Conservation (phyloP, 1,140 invertebrate species). For the Saccostrea glomerata region DNA sequence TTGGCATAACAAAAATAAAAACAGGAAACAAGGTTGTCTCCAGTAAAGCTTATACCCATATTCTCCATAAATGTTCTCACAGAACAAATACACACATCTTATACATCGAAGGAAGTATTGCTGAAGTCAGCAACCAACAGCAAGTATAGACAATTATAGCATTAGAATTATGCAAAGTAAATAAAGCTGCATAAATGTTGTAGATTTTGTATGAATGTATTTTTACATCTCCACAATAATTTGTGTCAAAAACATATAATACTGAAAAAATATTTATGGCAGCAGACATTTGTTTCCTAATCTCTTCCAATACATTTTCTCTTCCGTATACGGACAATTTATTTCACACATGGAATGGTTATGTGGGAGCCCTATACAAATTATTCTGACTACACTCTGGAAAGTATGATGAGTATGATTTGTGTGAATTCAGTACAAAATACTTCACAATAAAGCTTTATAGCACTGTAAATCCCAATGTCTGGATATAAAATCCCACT, state of each 20-base stretch:
- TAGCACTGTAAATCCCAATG: not conserved
- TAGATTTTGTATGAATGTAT: not conserved
- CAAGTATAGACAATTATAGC: not conserved
- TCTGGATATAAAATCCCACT: conserved; percentile 1
- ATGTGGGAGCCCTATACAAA: not conserved
- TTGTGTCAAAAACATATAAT: conserved; percentile 20
- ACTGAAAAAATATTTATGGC: conserved; percentile 4
- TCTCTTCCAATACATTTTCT: not conserved
- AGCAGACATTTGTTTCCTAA: not conserved
- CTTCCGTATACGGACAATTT: not conserved
- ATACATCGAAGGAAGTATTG: not conserved
- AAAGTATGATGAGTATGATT: not conserved
- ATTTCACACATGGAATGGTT: not conserved
- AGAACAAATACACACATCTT: not conserved
- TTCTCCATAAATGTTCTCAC: not conserved
- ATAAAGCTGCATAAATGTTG: conserved; percentile 4
- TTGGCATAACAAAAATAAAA: conserved; percentile 21
- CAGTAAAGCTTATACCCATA: not conserved
- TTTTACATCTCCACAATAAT: too few species aligned
- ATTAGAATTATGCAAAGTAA: conserved; percentile 15
- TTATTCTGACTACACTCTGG: not conserved
- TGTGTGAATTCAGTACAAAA: not conserved
- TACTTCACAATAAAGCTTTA: not conserved
- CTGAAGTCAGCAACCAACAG: not conserved
- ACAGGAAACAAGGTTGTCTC: not conserved